phyloP scores from a whole-genome alignment of 1,140 invertebrate species.

The Dendroctonus valens region DNA sequence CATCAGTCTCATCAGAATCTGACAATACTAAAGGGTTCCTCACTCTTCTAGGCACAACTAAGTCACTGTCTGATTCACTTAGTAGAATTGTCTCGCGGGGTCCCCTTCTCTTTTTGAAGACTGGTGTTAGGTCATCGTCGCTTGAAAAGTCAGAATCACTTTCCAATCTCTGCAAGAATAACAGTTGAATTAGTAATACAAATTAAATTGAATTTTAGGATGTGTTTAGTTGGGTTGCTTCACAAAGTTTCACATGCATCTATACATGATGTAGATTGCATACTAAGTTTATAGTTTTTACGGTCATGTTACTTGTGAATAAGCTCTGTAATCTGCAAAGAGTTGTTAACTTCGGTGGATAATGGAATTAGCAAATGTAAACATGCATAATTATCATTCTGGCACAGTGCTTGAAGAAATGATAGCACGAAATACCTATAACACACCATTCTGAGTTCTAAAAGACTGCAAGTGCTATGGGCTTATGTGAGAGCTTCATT shows the following conservation, averaged over 20 bases:
- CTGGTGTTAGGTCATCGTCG: constrained; percentile 28
- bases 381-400: no score
- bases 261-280: no score
- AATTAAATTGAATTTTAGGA: background rate
- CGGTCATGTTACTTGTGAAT: background rate
- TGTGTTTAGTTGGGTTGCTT: background rate
- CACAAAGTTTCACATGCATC: no score
- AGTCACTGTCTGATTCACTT: constrained; percentile 3
- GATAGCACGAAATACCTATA: no score
- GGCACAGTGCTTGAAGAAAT: no score
- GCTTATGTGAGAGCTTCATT: no score
- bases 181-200: background rate
- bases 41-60: constrained; percentile 14
- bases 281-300: no score
- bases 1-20: constrained; percentile 22
- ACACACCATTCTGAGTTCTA: no score
- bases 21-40: constrained; percentile 12
- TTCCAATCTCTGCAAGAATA: constrained; percentile 36
- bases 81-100: no score
- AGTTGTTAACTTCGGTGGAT: no score
- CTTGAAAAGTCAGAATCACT: constrained; percentile 36
- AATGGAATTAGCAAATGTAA: no score
- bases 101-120: background rate
- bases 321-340: background rate
- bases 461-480: no score